Evolutionary conservation across 2,797 vertebrate genomes (phyloP), one percentile per base, ranked within the genome.

Genomic region (Perdix hodgsoniae): DNA sequence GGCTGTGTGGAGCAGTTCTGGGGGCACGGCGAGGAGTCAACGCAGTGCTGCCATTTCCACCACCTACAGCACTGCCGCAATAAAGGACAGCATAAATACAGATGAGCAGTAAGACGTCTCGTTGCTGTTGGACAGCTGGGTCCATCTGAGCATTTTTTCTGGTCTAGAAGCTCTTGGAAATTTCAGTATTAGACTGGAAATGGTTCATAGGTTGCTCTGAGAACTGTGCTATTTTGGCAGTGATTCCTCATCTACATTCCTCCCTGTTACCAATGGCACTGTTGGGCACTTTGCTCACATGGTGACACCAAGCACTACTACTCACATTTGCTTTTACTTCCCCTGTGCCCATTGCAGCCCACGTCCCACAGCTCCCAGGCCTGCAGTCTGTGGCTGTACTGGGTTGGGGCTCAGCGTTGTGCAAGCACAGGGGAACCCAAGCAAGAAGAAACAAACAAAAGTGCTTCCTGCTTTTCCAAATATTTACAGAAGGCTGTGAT

Each of bases 331-430:
- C 19, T 3, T 71, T 35, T 21, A 23, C 31, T n/a, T 6, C 26
- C 71, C n/a, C 40, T 14, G 37, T 6, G n/a, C 31, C 6, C 3
- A 4, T 4, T 27, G 70, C 3, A 50, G 57, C 37, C 15, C 67
- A 6, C 0, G 6, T 6, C 11, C 69, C 2, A 14, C 11, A 16
- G 66, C 27, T 56, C 7, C 56, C 54, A 4, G 1, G 7, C 33
- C 67, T n/a, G 63, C 40, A 31, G 29, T 9, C 1, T 33, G 39
- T 15, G 80, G 5, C 7, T 1, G 6, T 4, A 9, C 57, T 5
- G 63, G 11, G 56, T 57, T 35, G 56, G 37, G 39, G 45, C 56
- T 59, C 69, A 3, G 0, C 2, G 0, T 44, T 14, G 21, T 2
- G 14, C 70, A 83, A 31, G 3, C 59, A 24, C 63, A 50, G 18